Base-by-base conservation (phyloP, 2,113 vertebrate species). In the Coregonus clupeaformis region DNA sequence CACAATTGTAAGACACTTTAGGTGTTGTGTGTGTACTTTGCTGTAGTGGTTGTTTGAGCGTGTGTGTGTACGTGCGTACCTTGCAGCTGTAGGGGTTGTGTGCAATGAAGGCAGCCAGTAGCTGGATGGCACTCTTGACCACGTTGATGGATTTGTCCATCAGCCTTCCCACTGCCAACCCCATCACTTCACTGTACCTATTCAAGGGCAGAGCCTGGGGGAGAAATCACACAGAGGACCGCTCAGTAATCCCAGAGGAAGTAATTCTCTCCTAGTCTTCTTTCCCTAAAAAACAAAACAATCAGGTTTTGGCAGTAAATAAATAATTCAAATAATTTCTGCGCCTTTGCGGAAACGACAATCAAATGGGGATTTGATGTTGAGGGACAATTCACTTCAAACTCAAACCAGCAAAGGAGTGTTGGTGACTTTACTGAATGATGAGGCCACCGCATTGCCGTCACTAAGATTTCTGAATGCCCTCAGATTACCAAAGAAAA, bases 1-100 rank as follows among this genome's bases (percentile, higher is more conserved):
- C 7, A 69, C 22, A 20, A 20, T 20, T 55, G 52, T 55, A 55
- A 20, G 52, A 55, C 52, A 20, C 52, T 14, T 27, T 27, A 27
- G 27, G 3, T 55, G 52, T 1, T 55, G 52, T 20, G 20, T 20
- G 52, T 55, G 52, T 55, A 11, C 36, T 11, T 42, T 2, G 9
- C 36, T 11, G 9, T 42, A 42, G 13, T 22, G 5, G 55, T 42
- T 2, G 69, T 60, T 11, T 18, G 45, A 13, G 69, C 5, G 29
- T 5, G 16, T 52, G 45, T 27, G 27, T 27, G 27, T n/a, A n/a
- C 1, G 1, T 5, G 60, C 89, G 6, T 91, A 98, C 97, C 95
- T 97, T 99, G 94, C 95, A 95, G 80, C 96, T 98, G 85, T 98
- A 99, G 6, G 98, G 98, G 84, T 99, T 99, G 85, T 97, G 98